phyloP scores from a whole-genome alignment of 2,888 invertebrate species.

The Meiosimyza decipiens region DNA sequence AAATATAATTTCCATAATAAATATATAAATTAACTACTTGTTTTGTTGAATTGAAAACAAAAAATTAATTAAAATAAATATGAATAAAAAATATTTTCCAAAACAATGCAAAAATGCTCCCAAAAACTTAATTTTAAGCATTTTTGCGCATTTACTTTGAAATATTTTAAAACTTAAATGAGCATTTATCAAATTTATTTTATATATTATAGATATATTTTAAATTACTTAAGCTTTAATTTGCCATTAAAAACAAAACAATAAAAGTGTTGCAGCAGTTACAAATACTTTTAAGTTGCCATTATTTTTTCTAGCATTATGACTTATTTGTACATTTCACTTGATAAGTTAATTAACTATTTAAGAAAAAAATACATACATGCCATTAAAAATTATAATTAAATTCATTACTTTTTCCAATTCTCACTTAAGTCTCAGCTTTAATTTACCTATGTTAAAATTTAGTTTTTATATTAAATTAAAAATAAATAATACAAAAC shows the following conservation, averaged over 20 bases:
- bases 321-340: slow-evolving; percentile 12
- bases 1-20: slow-evolving; percentile 63
- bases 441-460: slow-evolving; percentile 25
- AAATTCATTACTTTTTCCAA: slow-evolving; percentile 8
- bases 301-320: slow-evolving; percentile 17
- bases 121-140: slow-evolving; percentile 25
- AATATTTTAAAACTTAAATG: slow-evolving; percentile 34
- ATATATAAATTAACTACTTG: slow-evolving; percentile 7
- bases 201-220: slow-evolving; percentile 32
- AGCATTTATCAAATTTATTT: slow-evolving; percentile 48
- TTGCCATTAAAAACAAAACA: slow-evolving; percentile 54
- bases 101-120: too few species aligned
- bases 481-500: not conserved
- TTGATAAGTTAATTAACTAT: slow-evolving; percentile 3
- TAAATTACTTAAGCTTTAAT: slow-evolving; percentile 56
- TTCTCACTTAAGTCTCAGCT: slow-evolving; percentile 28
- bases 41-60: slow-evolving; percentile 8
- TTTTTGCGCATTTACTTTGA: slow-evolving; percentile 34
- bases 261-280: slow-evolving; percentile 7
- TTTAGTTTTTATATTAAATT: slow-evolving; percentile 19
- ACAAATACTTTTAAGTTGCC: slow-evolving; percentile 33
- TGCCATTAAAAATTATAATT: slow-evolving; percentile 5
- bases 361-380: not conserved
- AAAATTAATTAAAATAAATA: slow-evolving; percentile 28
- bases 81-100: slow-evolving; percentile 13